These are phyloP conservation scores for Drosophila suzukii DNA, from an alignment of 1,140 invertebrate genomes.

Conservation along the genomic window DNA sequence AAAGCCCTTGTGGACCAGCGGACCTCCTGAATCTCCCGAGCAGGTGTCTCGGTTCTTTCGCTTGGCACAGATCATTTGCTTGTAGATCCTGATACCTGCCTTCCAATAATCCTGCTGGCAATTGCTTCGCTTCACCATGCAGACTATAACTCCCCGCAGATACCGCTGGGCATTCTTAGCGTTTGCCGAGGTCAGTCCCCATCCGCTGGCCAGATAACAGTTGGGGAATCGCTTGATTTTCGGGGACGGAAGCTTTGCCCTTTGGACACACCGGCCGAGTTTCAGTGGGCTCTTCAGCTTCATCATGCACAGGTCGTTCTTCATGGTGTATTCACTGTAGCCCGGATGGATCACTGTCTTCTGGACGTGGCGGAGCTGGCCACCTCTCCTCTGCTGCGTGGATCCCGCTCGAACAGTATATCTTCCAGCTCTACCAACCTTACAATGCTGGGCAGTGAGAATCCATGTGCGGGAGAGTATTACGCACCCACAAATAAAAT, in stretches of 20 bases:
- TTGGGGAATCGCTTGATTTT: constrained; percentile 7
- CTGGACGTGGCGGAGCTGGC: constrained; percentile 34
- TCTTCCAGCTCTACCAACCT: not conserved
- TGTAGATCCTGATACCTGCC: constrained; percentile 42
- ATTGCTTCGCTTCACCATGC: not conserved
- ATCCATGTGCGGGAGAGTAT: constrained; percentile 64
- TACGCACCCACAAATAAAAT: constrained; percentile 57
- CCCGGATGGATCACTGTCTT: constrained; percentile 30
- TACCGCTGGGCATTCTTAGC: constrained; percentile 44
- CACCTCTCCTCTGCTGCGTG: constrained; percentile 39
- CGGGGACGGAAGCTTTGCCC: constrained; percentile 25
- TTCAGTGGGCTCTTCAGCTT: constrained; percentile 40
- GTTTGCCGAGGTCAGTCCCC: constrained; percentile 39
- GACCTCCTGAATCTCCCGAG: constrained; percentile 67
- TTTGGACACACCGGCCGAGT: constrained; percentile 17
- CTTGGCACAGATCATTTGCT: constrained; percentile 52
- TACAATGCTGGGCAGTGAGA: constrained; percentile 87
- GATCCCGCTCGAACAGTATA: constrained; percentile 56
- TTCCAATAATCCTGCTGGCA: constrained; percentile 23
- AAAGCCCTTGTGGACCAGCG: constrained; percentile 13
- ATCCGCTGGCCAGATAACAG: constrained; percentile 53
- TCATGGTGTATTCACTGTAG: constrained; percentile 44
- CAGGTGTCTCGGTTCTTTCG: constrained; percentile 55
- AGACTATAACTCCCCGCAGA: constrained; percentile 30
- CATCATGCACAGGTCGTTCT: constrained; percentile 63